Evolutionary conservation across 2,888 invertebrate genomes (phyloP), one percentile per base, ranked within the genome.

Genomic region (Galeruca laticollis): DNA sequence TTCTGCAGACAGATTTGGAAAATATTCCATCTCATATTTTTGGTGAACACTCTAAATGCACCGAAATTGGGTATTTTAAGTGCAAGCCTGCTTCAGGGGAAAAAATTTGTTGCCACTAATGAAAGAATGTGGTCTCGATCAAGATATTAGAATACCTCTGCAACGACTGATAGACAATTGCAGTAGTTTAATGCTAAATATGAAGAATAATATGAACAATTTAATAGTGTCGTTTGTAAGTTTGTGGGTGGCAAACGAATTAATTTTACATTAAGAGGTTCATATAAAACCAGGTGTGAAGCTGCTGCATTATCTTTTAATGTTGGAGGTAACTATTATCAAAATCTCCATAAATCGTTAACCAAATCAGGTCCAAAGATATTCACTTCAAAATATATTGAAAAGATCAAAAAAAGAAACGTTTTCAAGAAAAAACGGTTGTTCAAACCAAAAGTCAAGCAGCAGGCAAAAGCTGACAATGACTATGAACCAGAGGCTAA

Each of bases 261-360:
- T 33, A 10, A 10, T 10, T 3, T 33, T 33, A 33, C 8, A 33
- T 33, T 6, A 35, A 10, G 35, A 35, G 35, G 11, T 35, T 35
- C 11, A 9, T 35, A 35, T 10, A 35, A 35, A 35, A 9, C 70
- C 11, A 75, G 82, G 60, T 81, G 78, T 57, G 64, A 75, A 6
- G n/a, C n/a, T n/a, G n/a, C n/a, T n/a, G 79, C 79, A 11, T 68
- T 82, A 15, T 76, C 78, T n/a, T 82, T 78, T 70, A 82, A 83
- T 67, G 11, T 15, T 37, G 37, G 20, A 59, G 72, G 70, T n/a
- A 15, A 18, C 11, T 62, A 62, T 66, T 13, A 37, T 31, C 13
- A 8, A 52, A 10, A 62, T 20, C 0, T 71, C 21, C 37, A 18
- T 21, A 61, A 54, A 65, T 31, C 26, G 15, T 13, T 68, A 18